Evolutionary conservation across 2,113 vertebrate genomes (phyloP).

Genomic region (Mobula birostris): DNA sequence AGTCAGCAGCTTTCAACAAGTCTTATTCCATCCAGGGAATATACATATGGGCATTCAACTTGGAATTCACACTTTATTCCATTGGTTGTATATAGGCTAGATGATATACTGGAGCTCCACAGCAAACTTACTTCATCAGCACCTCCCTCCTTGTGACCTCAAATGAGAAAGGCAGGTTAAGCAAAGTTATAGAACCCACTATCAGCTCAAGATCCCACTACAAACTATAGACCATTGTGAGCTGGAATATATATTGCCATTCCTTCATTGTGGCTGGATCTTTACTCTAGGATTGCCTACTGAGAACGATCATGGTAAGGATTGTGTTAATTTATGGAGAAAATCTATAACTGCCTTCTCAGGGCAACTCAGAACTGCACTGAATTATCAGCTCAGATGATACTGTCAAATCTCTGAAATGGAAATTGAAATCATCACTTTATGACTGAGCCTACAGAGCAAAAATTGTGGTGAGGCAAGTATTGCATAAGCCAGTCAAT

Average conservation of each 20-base stretch:
- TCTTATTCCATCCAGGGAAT: background rate
- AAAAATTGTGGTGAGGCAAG: background rate
- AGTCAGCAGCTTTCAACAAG: background rate
- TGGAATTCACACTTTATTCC: background rate
- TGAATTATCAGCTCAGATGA: too few relatives aligned
- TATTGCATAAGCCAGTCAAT: background rate
- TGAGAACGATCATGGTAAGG: background rate
- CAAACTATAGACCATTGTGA: background rate
- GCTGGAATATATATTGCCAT: background rate
- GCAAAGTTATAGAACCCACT: background rate
- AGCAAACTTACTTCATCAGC: background rate
- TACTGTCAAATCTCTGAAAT: background rate
- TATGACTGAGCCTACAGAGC: background rate
- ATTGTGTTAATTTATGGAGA: background rate
- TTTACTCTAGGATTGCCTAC: background rate
- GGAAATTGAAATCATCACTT: background rate
- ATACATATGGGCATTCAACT: background rate
- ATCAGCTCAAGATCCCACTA: background rate
- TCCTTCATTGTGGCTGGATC: background rate
- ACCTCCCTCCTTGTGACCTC: background rate
- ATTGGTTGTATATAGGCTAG: background rate
- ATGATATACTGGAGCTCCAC: background rate
- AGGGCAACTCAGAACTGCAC: background rate
- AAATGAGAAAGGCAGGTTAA: background rate
- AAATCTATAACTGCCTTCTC: background rate